Base-by-base conservation (phyloP, 2,797 vertebrate genomes). In the Artibeus jamaicensis region DNA sequence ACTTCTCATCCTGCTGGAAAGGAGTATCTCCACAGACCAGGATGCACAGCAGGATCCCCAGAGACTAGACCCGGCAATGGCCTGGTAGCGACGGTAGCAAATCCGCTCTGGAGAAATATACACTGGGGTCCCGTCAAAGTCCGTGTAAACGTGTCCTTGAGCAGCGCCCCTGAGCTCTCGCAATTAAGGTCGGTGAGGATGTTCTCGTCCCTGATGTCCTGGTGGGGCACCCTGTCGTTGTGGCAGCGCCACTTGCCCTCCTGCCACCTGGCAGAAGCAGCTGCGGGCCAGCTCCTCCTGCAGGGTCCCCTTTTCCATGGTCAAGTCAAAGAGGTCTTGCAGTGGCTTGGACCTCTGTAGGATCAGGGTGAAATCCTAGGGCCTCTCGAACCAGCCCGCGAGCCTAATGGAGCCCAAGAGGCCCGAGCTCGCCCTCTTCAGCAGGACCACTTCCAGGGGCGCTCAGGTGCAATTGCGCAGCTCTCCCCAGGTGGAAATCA, bases 21-120 rank as follows among this genome's bases (percentile, higher is more conserved):
- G 99, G 99, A 96, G 99, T 99, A 87, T 99, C 99, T 0, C 99
- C 99, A 0, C 99, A 99, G 67, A 99, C 99, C 99, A 99, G 99
- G 93, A 99, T 99, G 0, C 99, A 99, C 7, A 99, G 98, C 97
- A 99, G 97, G 8, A 99, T 98, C 0, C 99, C 99, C 96, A 99
- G 98, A 9, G 99, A 99, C 99, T 99, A 99, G 34, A 99, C 98
- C 99, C 0, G 99, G 99, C 0, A 98, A 99, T 59, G 98, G 15
- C 99, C 99, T 99, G 99, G 93, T 99, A 99, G n/a, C 99, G 98
- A 55, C 99, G 99, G 96, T 99, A 99, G 88, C 99, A 99, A 96
- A 99, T 99, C 99, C 99, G 99, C 97, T 99, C 99, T 0, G 99
- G 99, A 0, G 99, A 99, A 92, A 99, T 99, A 98, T 99, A 99